Base-by-base conservation (phyloP, 2,888 invertebrate species). In the Papilio demoleus region DNA sequence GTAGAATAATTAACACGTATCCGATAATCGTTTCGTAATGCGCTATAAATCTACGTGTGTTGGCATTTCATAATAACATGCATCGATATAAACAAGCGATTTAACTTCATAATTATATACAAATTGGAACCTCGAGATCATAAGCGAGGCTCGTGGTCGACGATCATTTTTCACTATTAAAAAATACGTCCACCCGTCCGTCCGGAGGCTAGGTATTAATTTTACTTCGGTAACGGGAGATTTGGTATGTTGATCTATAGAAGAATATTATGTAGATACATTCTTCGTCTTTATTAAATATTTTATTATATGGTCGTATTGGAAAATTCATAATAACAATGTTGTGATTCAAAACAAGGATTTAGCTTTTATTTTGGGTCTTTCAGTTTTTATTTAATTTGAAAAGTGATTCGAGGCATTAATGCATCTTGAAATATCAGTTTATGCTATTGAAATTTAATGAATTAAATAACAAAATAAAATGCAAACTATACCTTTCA, bases 141-240 rank as follows among this genome's bases (percentile, higher is more conserved):
- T 86, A 84, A 86, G 81, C 78, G 77, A 78, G 73, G 73, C 78
- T 76, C 76, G 73, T 79, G 79, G 78, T 80, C 77, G 80, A 76
- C 79, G 79, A 80, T 83, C 78, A 84, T 85, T 85, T 87, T 87
- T 87, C 85, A 85, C 80, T 81, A 83, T 85, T 88, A 85, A 86
- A 83, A 81, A 83, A 81, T 78, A 79, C 77, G 82, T 84, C 79
- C 78, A 78, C 76, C 74, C 76, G 78, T 73, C 73, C 77, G 80
- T 81, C 81, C 77, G 79, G 74, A 77, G 77, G 76, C 81, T 71
- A 71, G 38, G 71, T 78, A 83, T 84, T 87, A 86, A 87, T 84
- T 83, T 83, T 76, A 82, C 80, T 81, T 78, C 80, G 80, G 79
- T 88, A 87, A 86, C 84, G 85, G 86, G 77, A 83, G 72, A 79